phyloP scores from a whole-genome alignment of 2,797 vertebrate genomes.

The Lepilemur septentrionalis region DNA sequence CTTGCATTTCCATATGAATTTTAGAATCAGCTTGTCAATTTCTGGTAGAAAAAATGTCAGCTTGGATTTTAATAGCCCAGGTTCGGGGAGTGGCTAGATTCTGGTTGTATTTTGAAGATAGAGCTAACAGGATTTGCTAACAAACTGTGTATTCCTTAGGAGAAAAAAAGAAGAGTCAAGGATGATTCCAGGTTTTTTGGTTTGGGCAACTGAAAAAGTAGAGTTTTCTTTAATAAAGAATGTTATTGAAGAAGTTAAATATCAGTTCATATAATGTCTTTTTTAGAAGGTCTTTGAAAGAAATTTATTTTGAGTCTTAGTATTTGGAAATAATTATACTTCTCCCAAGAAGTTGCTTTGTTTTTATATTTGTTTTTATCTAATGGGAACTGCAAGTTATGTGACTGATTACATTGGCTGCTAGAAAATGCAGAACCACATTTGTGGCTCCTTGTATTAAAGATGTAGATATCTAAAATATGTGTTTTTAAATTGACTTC shows the following conservation, averaged over 20 bases:
- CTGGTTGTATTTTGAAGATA: neutral
- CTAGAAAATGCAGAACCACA: neutral
- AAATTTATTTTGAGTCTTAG: neutral
- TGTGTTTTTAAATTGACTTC: neutral
- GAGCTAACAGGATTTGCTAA: neutral
- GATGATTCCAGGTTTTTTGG: neutral
- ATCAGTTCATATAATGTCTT: neutral
- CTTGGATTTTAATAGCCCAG: neutral
- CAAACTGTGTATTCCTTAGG: neutral
- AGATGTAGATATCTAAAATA: neutral
- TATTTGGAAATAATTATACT: neutral
- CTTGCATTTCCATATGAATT: neutral
- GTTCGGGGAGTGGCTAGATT: neutral
- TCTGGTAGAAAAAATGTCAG: neutral
- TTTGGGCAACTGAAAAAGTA: neutral
- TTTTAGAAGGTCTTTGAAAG: neutral
- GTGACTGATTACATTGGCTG: neutral
- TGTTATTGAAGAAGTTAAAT: neutral
- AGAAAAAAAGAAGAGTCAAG: neutral
- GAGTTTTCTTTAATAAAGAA: neutral
- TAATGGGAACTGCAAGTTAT: neutral
- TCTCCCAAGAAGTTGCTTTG: neutral
- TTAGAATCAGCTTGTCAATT: neutral
- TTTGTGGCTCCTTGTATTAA: neutral
- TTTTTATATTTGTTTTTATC: neutral